Conservation (phyloP, 2,888 invertebrate genomes). For the Philopedon plagiatum region DNA sequence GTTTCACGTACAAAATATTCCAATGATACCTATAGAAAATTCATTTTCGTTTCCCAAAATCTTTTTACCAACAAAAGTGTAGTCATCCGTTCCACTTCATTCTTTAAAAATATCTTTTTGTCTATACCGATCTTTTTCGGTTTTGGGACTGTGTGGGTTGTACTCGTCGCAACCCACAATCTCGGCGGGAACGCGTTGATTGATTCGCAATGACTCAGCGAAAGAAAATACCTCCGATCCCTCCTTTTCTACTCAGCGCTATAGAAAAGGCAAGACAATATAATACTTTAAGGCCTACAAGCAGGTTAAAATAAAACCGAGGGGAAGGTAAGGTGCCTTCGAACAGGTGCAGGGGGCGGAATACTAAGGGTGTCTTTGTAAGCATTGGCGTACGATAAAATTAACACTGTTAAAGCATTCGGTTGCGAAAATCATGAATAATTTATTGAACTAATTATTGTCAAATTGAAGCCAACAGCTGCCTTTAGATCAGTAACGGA, state of each 20-base stretch:
- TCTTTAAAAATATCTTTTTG: too few species aligned
- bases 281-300: neutral
- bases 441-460: too few species aligned
- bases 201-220: constrained; percentile 1
- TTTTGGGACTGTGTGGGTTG: too few species aligned
- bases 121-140: too few species aligned
- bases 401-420: neutral
- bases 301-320: neutral
- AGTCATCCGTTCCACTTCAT: too few species aligned
- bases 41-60: too few species aligned
- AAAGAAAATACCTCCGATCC: neutral
- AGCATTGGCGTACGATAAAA: neutral
- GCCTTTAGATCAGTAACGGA: too few species aligned
- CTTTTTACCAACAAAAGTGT: too few species aligned
- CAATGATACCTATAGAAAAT: too few species aligned
- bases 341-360: constrained; percentile 1
- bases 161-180: too few species aligned
- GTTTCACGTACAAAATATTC: too few species aligned
- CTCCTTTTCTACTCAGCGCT: neutral
- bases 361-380: neutral
- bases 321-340: neutral
- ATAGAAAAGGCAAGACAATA: neutral
- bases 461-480: too few species aligned
- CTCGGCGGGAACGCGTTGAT: neutral
- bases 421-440: neutral